Base-by-base conservation (phyloP, 2,888 invertebrate species). In the Heteropelma amictum region DNA sequence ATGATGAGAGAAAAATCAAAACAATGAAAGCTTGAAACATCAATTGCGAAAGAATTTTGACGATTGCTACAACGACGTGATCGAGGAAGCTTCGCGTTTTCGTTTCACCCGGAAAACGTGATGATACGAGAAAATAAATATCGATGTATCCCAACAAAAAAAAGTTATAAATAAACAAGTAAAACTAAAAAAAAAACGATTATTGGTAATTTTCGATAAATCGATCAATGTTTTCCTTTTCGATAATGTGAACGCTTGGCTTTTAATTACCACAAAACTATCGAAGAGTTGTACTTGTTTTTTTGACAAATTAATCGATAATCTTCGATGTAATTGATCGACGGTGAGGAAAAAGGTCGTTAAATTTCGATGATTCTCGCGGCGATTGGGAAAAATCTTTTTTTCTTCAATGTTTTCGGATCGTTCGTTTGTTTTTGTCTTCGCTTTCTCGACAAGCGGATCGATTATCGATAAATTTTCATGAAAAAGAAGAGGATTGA, bases 401-500 rank as follows among this genome's bases (percentile, higher is more conserved):
- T n/a, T n/a, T n/a, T n/a, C n/a, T n/a, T n/a, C n/a, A n/a, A n/a
- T n/a, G n/a, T n/a, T n/a, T n/a, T n/a, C n/a, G n/a, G n/a, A n/a
- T n/a, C n/a, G n/a, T n/a, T n/a, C n/a, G n/a, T n/a, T n/a, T n/a
- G n/a, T n/a, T n/a, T n/a, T n/a, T n/a, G n/a, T n/a, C n/a, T n/a
- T n/a, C n/a, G n/a, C n/a, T n/a, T n/a, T n/a, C n/a, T n/a, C n/a
- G n/a, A n/a, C 26, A n/a, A 30, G 19, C 3, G 17, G 3, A 45
- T 42, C 28, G n/a, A 42, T 17, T 45, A 7, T 60, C 30, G n/a
- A 42, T 28, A 23, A 23, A 5, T n/a, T 23, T 35, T 10, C 12
- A 19, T 54, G 21, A 42, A 77, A 67, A 40, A 61, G 67, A 69
- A 80, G 78, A 54, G 56, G 73, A 77, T 68, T 26, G 68, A 81